A percentile compares a stretch with the other conserved stretches of the same genome.
These are phyloP conservation scores for Corvus cornix DNA, from an alignment of 2,113 vertebrate genomes.

Conservation along the genomic window DNA sequence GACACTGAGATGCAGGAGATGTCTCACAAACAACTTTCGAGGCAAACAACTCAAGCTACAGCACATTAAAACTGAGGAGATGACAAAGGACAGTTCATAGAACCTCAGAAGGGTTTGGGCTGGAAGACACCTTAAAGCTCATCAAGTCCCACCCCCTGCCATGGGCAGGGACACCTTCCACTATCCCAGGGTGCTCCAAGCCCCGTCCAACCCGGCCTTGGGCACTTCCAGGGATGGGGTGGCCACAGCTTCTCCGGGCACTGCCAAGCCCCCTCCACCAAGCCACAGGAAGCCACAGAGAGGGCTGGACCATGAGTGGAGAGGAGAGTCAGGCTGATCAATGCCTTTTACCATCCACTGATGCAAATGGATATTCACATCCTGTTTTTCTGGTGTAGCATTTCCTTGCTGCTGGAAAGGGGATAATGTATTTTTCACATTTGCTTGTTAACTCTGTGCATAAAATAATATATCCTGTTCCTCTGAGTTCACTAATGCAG, in stretches of 20 bases:
- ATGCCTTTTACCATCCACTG: neutral
- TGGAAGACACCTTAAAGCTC: neutral
- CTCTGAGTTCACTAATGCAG: neutral
- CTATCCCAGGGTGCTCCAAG: neutral
- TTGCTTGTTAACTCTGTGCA: neutral
- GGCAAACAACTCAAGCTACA: neutral
- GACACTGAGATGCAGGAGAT: neutral
- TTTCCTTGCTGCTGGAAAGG: neutral
- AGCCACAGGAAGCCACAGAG: neutral
- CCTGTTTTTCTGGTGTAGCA: neutral
- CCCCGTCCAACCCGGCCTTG: neutral
- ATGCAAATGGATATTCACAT: neutral
- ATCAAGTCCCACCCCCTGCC: too few species aligned
- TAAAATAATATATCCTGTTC: neutral
- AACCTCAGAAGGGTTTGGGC: neutral
- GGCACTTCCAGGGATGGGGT: neutral
- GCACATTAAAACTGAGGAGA: neutral
- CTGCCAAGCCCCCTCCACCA: neutral
- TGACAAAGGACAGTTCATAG: neutral
- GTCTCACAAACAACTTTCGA: neutral
- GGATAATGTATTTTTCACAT: neutral
- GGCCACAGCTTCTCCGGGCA: neutral
- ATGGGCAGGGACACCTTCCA: neutral
- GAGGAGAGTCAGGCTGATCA: neutral
- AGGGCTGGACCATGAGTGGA: neutral